These are phyloP conservation scores for Steinernema hermaphroditum DNA, from an alignment of 2,888 invertebrate genomes.

Conservation along the genomic window DNA sequence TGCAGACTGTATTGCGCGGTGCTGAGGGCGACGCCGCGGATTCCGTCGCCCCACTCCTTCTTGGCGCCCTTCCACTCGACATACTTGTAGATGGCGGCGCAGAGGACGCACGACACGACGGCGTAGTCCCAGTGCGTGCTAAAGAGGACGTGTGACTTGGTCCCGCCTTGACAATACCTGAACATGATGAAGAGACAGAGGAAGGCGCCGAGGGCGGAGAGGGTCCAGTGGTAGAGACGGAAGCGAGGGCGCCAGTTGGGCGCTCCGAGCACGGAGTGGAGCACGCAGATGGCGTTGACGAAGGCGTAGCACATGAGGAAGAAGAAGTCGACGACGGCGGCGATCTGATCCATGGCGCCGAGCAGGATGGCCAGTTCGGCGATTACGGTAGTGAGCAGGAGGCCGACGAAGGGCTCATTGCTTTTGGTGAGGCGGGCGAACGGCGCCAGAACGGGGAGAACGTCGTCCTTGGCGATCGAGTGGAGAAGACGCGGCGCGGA, in stretches of 20 bases:
- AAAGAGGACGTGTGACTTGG: no score
- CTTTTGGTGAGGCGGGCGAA: slow-evolving; percentile 91
- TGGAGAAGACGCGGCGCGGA: slow-evolving; percentile 74
- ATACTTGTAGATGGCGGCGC: slow-evolving; percentile 88
- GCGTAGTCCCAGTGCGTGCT: slow-evolving; percentile 97
- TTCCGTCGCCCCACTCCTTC: slow-evolving; percentile 65
- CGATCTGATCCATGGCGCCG: slow-evolving; percentile 90
- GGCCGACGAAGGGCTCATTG: slow-evolving; percentile 76
- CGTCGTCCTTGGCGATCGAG: slow-evolving; percentile 94
- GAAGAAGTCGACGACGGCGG: slow-evolving; percentile 77
- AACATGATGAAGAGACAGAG: slow-evolving; percentile 92
- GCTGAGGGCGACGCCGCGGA: slow-evolving; percentile 92
- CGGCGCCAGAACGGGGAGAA: slow-evolving; percentile 70
- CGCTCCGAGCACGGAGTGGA: slow-evolving; percentile 87
- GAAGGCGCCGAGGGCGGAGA: slow-evolving; percentile 12
- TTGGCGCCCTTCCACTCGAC: slow-evolving; percentile 84
- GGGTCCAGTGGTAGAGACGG: slow-evolving; percentile 43
- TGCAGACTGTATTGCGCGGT: slow-evolving; percentile 93
- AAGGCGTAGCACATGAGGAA: slow-evolving; percentile 99
- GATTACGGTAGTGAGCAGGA: slow-evolving; percentile 79
- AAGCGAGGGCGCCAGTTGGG: slow-evolving; percentile 83
- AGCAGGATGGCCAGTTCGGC: slow-evolving; percentile 77
- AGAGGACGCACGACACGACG: slow-evolving; percentile 88
- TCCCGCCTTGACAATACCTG: no score
- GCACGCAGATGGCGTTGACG: slow-evolving; percentile 92